Conservation (phyloP, 2,888 invertebrate species). For the Chrysopilus asiliformis region DNA sequence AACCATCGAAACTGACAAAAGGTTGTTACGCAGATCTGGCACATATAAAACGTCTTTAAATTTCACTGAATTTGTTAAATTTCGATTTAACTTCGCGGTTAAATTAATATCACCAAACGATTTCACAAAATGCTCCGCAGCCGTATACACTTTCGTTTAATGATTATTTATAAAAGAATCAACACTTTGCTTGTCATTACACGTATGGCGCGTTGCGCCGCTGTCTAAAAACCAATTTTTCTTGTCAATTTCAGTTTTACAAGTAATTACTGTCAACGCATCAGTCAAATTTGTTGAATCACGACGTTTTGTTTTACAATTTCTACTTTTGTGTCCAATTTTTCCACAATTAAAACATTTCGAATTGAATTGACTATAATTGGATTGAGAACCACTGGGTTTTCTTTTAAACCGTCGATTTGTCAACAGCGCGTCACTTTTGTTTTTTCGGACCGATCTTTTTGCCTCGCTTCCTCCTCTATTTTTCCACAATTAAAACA, state of each 20-base stretch:
- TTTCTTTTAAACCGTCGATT: too few species aligned
- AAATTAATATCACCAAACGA: not conserved
- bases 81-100: not conserved
- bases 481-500: too few species aligned
- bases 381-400: too few species aligned
- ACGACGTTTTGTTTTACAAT: not conserved
- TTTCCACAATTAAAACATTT: not conserved
- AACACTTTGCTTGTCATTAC: not conserved
- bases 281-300: not conserved
- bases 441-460: too few species aligned
- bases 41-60: conserved; percentile 2
- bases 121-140: not conserved
- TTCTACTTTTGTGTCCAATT: not conserved
- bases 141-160: not conserved
- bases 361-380: not conserved
- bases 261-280: not conserved
- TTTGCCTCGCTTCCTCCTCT: too few species aligned
- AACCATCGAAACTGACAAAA: conserved; percentile 6
- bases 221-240: conserved; percentile 8
- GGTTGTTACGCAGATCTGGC: conserved; percentile 5
- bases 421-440: too few species aligned
- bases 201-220: not conserved
- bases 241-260: not conserved
- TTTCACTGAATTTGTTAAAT: not conserved
- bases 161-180: not conserved